Conservation (phyloP, 1,140 invertebrate genomes). For the Eupeodes corollae region DNA sequence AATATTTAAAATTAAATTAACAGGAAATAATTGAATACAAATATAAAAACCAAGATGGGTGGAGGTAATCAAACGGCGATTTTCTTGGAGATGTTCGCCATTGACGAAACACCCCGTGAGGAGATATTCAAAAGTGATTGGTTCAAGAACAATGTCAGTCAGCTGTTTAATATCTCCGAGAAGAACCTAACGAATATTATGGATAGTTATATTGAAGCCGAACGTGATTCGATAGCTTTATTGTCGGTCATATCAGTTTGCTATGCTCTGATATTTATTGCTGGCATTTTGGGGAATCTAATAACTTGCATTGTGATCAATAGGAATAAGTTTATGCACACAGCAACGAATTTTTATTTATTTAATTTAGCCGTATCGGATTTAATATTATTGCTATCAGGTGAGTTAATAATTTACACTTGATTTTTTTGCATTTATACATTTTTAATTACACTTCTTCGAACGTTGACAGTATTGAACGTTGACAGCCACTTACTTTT, state of each 20-base stretch:
- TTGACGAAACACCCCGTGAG: background rate
- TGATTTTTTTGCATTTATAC: background rate
- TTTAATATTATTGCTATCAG: slow-evolving; percentile 61
- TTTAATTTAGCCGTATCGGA: slow-evolving; percentile 83
- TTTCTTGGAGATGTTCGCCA: too few species aligned
- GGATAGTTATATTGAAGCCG: background rate
- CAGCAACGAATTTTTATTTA: slow-evolving; percentile 73
- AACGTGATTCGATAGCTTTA: slow-evolving; percentile 41
- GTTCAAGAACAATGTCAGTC: slow-evolving; percentile 29
- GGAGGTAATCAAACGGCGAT: too few species aligned
- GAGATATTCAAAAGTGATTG: slow-evolving; percentile 24
- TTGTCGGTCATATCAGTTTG: slow-evolving; percentile 54
- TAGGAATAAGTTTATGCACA: slow-evolving; percentile 70
- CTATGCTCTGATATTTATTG: slow-evolving; percentile 64
- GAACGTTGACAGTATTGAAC: too few species aligned
- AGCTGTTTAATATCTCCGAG: slow-evolving; percentile 31
- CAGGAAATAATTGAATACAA: too few species aligned
- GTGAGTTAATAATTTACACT: slow-evolving; percentile 14
- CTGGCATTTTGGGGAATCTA: slow-evolving; percentile 74
- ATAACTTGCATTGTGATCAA: slow-evolving; percentile 77
- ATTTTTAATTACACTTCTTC: too few species aligned
- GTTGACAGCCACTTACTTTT: too few species aligned
- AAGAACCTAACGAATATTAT: slow-evolving; percentile 27
- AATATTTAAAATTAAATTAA: too few species aligned
- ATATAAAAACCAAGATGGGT: too few species aligned